phyloP scores from a whole-genome alignment of 2,797 vertebrate genomes.

The Mormyrus hasselquistii region DNA sequence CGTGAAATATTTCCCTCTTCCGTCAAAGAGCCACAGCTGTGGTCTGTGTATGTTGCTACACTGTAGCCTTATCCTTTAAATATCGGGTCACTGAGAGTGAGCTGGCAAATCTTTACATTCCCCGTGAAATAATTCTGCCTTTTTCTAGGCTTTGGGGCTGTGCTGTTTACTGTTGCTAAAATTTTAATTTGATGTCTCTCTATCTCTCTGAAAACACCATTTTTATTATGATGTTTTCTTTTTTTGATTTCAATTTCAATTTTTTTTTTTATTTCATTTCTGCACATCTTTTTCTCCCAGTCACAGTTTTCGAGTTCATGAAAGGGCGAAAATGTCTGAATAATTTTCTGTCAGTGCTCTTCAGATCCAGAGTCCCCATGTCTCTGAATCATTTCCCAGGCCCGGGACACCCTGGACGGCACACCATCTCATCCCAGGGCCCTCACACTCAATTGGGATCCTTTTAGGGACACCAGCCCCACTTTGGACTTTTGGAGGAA shows the following conservation, averaged over 20 bases:
- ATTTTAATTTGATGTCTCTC: neutral
- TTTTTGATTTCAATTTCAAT: neutral
- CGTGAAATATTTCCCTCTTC: constrained; percentile 64
- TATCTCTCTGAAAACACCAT: neutral
- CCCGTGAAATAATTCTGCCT: neutral
- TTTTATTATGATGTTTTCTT: neutral
- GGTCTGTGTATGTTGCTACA: constrained; percentile 43
- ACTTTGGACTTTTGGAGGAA: neutral
- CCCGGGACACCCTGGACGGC: neutral
- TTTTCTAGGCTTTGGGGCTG: neutral
- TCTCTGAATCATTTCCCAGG: neutral
- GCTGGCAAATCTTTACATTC: neutral
- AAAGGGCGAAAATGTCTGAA: neutral
- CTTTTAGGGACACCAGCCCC: neutral
- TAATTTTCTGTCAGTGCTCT: neutral
- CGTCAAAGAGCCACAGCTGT: constrained; percentile 32
- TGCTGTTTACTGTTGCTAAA: neutral
- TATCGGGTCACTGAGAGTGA: neutral
- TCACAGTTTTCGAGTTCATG: neutral
- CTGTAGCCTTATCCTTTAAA: neutral
- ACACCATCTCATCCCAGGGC: neutral
- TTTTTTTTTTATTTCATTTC: neutral
- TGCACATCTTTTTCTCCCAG: neutral
- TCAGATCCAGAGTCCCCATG: neutral
- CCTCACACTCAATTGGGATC: neutral